Evolutionary conservation across 1,140 invertebrate genomes (phyloP), one percentile per base, ranked within the genome.

Genomic region (Drosophila jambulina): DNA sequence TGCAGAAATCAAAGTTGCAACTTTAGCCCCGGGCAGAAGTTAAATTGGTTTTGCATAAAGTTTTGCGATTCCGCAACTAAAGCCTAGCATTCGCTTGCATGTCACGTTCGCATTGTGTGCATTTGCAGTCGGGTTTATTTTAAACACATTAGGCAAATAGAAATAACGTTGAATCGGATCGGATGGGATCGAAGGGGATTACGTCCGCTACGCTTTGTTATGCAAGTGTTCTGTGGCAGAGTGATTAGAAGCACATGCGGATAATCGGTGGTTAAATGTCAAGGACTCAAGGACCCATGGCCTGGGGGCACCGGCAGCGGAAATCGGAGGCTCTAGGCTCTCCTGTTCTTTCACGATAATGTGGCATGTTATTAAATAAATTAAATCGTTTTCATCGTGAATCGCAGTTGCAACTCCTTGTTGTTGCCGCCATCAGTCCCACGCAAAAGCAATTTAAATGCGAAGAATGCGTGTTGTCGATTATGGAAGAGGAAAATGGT

Each of bases 361-460:
- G 57, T 56, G 69, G 46, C 69, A 51, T 67, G 85, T 90, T 87
- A 90, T 90, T 87, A 84, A 75, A 84, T 90, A 75, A 90, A 87
- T 87, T 79, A 87, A 81, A 80, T 64, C 79, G 60, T 75, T 82
- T 82, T 65, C 15, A 45, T 38, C 34, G 36, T 48, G 63, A 83
- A 75, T 58, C 56, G 69, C 64, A 43, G 56, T 59, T 51, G 62
- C 53, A 78, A 67, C 25, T 43, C 19, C 34, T 19, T 64, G 46
- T 56, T 59, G 40, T 17, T 61, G 36, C 61, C 46, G 60, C 58
- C 63, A 46, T 80, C 84, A 71, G 83, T 56, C 76, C 80, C 83
- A 87, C 84, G 84, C 80, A 69, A 87, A 81, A 90, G 85, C 85
- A 90, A 87, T 87, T 87, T 87, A 87, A 87, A 88, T 87, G 77